These are phyloP conservation scores for Rhimphoctona megacephalus DNA, from an alignment of 2,888 invertebrate genomes.

Conservation along the genomic window DNA sequence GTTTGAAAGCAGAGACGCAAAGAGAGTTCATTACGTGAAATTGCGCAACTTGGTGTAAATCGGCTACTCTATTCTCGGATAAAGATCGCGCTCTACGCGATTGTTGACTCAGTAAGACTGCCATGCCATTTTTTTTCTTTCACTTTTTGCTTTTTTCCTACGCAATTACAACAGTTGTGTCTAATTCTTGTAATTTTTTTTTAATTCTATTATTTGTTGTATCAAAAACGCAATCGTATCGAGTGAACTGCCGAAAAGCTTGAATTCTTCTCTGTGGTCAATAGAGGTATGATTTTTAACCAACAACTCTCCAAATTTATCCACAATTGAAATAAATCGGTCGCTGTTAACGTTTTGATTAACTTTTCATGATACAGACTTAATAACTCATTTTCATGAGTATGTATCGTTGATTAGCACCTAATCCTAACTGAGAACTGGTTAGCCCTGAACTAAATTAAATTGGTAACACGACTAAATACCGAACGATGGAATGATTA, in stretches of 20 bases:
- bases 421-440: not conserved
- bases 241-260: not conserved
- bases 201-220: not conserved
- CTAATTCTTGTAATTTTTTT: not conserved
- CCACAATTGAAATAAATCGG: not conserved
- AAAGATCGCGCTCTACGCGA: conserved; percentile 30
- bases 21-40: conserved; percentile 41
- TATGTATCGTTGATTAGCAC: not conserved
- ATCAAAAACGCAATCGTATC: not conserved
- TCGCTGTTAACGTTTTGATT: not conserved
- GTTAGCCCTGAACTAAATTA: not conserved
- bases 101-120: conserved; percentile 1
- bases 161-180: conserved; percentile 14
- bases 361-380: not conserved
- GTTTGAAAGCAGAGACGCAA: conserved; percentile 18
- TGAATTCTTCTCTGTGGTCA: not conserved
- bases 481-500: not conserved
- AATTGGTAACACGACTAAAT: not conserved
- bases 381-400: too few relatives aligned
- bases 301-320: not conserved
- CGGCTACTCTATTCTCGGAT: conserved; percentile 34
- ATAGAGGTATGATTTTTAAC: not conserved
- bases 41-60: conserved; percentile 67
- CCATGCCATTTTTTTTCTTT: not conserved
- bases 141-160: not conserved